Conservation (phyloP, 2,888 invertebrate species). For the Deilephila elpenor region DNA sequence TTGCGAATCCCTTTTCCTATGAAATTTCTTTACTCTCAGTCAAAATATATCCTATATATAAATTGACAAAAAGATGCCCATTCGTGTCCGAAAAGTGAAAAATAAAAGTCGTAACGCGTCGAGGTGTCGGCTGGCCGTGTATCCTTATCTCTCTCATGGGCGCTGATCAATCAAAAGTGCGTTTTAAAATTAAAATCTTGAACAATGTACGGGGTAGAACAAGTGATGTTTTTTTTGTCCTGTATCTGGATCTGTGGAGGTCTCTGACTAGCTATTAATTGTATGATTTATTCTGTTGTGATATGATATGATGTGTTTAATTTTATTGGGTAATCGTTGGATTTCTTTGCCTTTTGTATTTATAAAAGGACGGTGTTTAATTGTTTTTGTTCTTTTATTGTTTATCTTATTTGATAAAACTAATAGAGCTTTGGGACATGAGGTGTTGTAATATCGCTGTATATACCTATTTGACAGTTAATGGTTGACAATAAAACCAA, state of each 20-base stretch:
- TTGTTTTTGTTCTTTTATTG: too few species aligned
- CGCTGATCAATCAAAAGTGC: constrained; percentile 73
- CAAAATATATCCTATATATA: constrained; percentile 21
- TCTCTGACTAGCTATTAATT: constrained; percentile 1
- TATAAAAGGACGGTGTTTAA: neutral
- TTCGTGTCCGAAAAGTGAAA: constrained; percentile 24
- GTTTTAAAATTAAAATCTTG: constrained; percentile 68
- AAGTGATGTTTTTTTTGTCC: neutral
- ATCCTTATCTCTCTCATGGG: constrained; percentile 69
- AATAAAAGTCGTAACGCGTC: constrained; percentile 25
- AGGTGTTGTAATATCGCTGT: too few species aligned
- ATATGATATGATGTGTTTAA: neutral
- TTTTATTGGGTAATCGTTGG: neutral
- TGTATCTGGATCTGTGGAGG: neutral
- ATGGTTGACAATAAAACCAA: neutral
- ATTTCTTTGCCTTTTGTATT: neutral
- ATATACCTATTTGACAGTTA: too few species aligned
- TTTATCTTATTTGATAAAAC: too few species aligned
- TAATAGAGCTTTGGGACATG: too few species aligned
- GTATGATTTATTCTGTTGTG: neutral
- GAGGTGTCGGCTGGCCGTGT: constrained; percentile 71
- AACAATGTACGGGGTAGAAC: constrained; percentile 55
- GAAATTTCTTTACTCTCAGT: neutral
- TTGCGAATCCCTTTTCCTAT: neutral
- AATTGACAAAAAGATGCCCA: constrained; percentile 25